Evolutionary conservation across 1,140 invertebrate species (phyloP).

Genomic region (Hyposmocoma kahamanoa): DNA sequence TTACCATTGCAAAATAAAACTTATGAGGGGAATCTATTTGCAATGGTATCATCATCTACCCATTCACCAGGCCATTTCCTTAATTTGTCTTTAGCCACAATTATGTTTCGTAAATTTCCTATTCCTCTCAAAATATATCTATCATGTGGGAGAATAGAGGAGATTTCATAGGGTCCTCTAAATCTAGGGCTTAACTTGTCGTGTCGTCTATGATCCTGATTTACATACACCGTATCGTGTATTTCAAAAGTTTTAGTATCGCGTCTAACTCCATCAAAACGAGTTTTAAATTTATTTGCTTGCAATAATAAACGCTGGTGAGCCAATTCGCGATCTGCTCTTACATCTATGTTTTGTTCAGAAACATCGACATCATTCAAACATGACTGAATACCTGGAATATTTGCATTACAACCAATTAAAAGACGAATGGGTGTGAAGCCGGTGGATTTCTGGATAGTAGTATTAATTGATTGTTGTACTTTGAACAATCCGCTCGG

Average conservation of each 20-base stretch:
- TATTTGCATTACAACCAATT: slow-evolving; percentile 26
- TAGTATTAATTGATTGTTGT: slow-evolving; percentile 38
- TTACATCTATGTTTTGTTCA: slow-evolving; percentile 13
- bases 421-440: slow-evolving; percentile 29
- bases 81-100: slow-evolving; percentile 8
- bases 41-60: too few species aligned
- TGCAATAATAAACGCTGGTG: slow-evolving; percentile 11
- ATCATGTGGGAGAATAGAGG: not conserved
- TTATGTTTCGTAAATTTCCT: not conserved
- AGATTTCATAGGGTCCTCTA: slow-evolving; percentile 38
- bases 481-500: slow-evolving; percentile 42
- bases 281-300: slow-evolving; percentile 22
- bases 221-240: slow-evolving; percentile 32
- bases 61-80: slow-evolving; percentile 1
- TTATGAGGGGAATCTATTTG: too few species aligned
- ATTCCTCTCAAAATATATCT: not conserved
- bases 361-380: slow-evolving; percentile 17
- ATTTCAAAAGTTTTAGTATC: slow-evolving; percentile 19
- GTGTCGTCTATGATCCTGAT: slow-evolving; percentile 30
- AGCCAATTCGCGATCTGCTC: slow-evolving; percentile 16
- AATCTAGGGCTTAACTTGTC: slow-evolving; percentile 29
- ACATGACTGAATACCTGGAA: slow-evolving; percentile 20
- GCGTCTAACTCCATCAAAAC: slow-evolving; percentile 23
- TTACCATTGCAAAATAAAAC: too few species aligned
- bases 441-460: slow-evolving; percentile 33